Evolutionary conservation across 2,113 vertebrate species (phyloP), one percentile per base, ranked within the genome.

Genomic region (Dicerorhinus sumatrensis): DNA sequence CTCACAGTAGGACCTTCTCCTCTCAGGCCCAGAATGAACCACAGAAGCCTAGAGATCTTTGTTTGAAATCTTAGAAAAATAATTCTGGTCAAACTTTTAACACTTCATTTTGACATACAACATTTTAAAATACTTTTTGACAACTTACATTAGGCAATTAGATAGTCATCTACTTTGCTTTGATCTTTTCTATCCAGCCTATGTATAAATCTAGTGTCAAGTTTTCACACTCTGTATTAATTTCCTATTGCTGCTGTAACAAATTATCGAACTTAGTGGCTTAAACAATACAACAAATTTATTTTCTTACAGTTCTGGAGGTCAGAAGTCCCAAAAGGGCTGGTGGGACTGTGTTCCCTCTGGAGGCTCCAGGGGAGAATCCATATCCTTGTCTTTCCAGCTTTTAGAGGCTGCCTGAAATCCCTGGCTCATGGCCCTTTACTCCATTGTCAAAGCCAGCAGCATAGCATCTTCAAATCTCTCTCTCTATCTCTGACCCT

Each of bases 51-150:
- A 89, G 21, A 62, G 6, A 82, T 39, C 77, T 85, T 85, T 18
- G 6, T 75, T 62, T 93, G 83, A 95, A 82, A 82, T 85, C 58
- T 96, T 85, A 93, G 23, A 54, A 39, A 93, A 83, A 90, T n/a
- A 85, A 91, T 83, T 84, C 73, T 12, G 70, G 62, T 82, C 29
- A 72, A 93, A 85, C 33, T 86, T 91, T 65, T 46, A 93, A 81
- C 39, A 48, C 48, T 80, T 91, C 12, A 90, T 90, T 93, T 95
- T 90, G 62, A 69, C 13, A 42, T 87, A 18, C 6, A 83, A 79
- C 27, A 82, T 92, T 96, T 97, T 12, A 77, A 91, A 91, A 67
- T 89, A 48, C 14, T 56, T 95, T 93, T 70, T 84, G 67, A 85
- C 42, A 89, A 73, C 3, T 11, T 67, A 12, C 77, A 58, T 67